Conservation (phyloP, 2,797 vertebrate species). For the Xenops minutus region DNA sequence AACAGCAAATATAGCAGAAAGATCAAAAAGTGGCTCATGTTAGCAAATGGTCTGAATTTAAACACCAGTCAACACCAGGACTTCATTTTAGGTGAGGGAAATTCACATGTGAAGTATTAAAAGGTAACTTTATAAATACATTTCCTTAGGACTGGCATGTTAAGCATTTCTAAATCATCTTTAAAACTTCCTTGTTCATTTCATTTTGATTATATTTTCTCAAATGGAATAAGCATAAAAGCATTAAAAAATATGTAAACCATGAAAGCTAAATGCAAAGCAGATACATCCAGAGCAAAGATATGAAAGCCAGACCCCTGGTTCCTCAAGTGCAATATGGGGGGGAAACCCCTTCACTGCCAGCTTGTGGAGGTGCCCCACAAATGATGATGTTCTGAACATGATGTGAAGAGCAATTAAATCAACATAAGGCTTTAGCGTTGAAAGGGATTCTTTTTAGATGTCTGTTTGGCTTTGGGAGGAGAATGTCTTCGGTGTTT, state of each 20-base stretch:
- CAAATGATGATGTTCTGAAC: neutral
- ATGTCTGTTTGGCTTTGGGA: neutral
- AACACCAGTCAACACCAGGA: conserved; percentile 3
- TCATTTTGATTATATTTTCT: conserved; percentile 7
- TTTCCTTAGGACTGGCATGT: neutral
- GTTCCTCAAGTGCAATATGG: neutral
- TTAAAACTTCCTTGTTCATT: conserved; percentile 33
- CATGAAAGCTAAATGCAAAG: neutral
- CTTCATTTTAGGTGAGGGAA: conserved; percentile 9
- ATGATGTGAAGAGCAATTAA: neutral
- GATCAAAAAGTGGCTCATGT: neutral
- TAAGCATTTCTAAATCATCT: neutral
- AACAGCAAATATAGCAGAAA: neutral
- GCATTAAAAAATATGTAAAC: neutral
- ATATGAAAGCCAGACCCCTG: neutral
- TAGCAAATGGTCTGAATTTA: conserved; percentile 37
- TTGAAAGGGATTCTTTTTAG: neutral
- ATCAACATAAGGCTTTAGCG: neutral
- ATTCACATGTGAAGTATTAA: conserved; percentile 15
- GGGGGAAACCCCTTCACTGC: neutral
- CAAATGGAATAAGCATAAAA: neutral
- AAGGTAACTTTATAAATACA: neutral
- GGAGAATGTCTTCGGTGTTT: neutral
- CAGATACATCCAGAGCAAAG: neutral
- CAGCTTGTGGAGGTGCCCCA: neutral